Evolutionary conservation across 2,113 vertebrate species (phyloP), one percentile per base, ranked within the genome.

Genomic region (Alligator mississippiensis): DNA sequence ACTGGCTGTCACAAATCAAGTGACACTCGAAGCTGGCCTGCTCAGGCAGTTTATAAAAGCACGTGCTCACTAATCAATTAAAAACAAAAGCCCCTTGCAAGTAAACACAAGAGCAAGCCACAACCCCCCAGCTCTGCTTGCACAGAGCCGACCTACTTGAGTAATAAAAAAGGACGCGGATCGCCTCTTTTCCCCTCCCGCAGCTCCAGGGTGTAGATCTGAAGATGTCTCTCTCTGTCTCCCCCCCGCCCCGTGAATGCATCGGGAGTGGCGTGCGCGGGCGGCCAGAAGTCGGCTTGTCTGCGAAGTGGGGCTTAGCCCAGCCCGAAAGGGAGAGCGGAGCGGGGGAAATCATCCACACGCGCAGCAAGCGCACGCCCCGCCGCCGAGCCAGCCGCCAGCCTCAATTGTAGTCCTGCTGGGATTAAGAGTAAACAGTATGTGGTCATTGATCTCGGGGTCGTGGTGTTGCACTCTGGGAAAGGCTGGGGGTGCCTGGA

Each of bases 51-150:
- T 90, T 96, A 28, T 11, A 68, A 94, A 80, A 61, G 87, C 93
- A 93, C 91, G 92, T 96, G 95, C 93, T 95, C 80, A 93, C 24
- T 77, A 85, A 96, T 90, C 97, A 63, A 93, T 97, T 82, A 90
- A 94, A 95, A 96, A 90, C 55, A 93, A 94, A 96, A 96, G 87
- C 95, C 88, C 86, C 85, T 16, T 76, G 81, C 72, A 62, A 91
- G 88, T 78, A 82, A 93, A 91, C 80, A 80, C n/a, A 68, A 6
- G 24, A 8, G 11, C 47, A 38, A 6, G 62, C 34, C 28, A 89
- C 90, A 89, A 78, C 83, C 90, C n/a, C 93, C 9, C 47, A 47
- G 47, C 47, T 47, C 24, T 6, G 30, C 59, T 80, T 1, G 92
- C 77, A 74, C 14, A 93, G 13, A 30, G 58, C 25, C 59, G 84